Evolutionary conservation across 2,888 invertebrate genomes (phyloP).

Genomic region (Rugalucina vietnamica): DNA sequence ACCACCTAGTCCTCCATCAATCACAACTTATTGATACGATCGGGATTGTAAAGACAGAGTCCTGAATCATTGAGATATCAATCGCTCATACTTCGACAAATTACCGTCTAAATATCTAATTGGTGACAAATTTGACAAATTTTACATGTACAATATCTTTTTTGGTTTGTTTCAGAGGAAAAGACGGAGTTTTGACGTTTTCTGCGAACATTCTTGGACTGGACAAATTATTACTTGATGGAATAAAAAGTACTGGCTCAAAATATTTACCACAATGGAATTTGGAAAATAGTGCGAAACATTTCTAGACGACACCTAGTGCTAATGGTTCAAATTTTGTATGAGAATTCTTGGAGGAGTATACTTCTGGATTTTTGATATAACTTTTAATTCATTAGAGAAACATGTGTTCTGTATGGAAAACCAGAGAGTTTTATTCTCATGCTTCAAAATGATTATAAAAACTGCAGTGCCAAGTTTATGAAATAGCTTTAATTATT

Average conservation of each 20-base stretch:
- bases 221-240: too few relatives aligned
- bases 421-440: neutral
- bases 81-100: conserved; percentile 14
- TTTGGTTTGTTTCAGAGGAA: neutral
- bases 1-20: conserved; percentile 39
- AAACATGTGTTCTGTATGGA: neutral
- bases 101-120: neutral
- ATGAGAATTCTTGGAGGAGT: neutral
- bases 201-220: too few relatives aligned
- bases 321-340: neutral
- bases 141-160: neutral
- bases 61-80: conserved; percentile 1
- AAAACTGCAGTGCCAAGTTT: neutral
- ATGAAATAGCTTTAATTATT: neutral
- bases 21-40: conserved; percentile 25
- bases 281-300: too few relatives aligned
- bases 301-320: too few relatives aligned
- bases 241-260: too few relatives aligned
- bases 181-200: neutral
- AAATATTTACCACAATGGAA: too few relatives aligned
- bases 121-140: neutral
- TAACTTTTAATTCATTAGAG: neutral
- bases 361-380: neutral
- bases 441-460: neutral
- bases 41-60: conserved; percentile 9